These are phyloP conservation scores for Leptinotarsa haldemani DNA, from an alignment of 2,888 invertebrate species.

Conservation along the genomic window DNA sequence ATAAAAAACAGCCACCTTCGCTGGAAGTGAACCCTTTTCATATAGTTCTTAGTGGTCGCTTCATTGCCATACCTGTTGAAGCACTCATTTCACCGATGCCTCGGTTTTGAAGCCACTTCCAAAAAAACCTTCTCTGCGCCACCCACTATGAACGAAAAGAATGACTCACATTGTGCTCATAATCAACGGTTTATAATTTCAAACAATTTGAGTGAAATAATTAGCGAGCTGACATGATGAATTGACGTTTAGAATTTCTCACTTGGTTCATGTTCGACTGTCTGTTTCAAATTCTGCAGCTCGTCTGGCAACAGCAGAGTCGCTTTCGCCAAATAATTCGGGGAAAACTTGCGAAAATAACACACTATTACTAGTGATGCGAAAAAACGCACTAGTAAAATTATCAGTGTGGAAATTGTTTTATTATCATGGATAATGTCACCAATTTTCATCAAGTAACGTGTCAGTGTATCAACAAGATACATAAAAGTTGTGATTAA, in stretches of 20 bases:
- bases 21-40: too few species aligned
- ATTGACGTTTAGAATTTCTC: conserved; percentile 38
- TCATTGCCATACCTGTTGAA: not conserved
- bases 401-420: too few species aligned
- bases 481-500: too few species aligned
- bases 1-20: too few species aligned
- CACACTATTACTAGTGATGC: too few species aligned
- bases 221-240: conserved; percentile 41
- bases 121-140: conserved; percentile 40
- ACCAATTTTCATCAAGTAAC: too few species aligned
- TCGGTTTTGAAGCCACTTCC: not conserved
- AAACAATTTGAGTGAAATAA: conserved; percentile 42
- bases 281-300: not conserved
- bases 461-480: too few species aligned
- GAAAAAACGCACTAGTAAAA: too few species aligned
- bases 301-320: conserved; percentile 1
- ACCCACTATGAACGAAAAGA: conserved; percentile 51
- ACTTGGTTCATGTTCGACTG: conserved; percentile 22
- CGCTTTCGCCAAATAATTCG: not conserved
- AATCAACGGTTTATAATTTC: conserved; percentile 42
- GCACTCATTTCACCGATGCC: not conserved
- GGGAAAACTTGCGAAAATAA: not conserved
- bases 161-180: conserved; percentile 44
- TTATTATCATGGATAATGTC: too few species aligned
- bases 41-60: too few species aligned